Base-by-base conservation (phyloP, 2,113 vertebrate species). In the Hystrix brachyura region DNA sequence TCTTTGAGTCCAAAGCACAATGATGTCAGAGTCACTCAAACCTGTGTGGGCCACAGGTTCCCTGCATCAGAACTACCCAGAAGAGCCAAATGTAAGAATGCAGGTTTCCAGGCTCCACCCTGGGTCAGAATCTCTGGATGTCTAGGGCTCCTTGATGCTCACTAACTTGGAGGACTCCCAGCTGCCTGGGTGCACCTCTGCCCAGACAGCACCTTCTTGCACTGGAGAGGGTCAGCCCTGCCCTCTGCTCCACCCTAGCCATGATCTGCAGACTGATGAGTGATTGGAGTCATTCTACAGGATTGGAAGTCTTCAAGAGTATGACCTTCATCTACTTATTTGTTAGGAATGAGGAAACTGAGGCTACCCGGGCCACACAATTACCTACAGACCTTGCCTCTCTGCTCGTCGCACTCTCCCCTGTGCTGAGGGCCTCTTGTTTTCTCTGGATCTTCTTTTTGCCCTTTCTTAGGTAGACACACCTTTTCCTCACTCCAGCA, bases 351-450 rank as follows among this genome's bases (percentile, higher is more conserved):
- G 8, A 84, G 11, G 19, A 78, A 38, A 78, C 78, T 69, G 69
- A 89, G 64, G n/a, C 12, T 83, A 38, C 32, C 34, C 57, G n/a
- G 62, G 32, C 2, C 64, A 43, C 38, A 80, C 3, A 62, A 1
- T 51, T 2, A 32, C 5, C 17, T 17, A 18, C 1, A 3, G 1
- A 65, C 3, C n/a, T 19, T 51, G 32, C 51, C 17, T 71, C 53
- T 87, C 10, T 15, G 12, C 18, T 18, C 21, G 5, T 9, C 10
- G 3, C 4, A 51, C 5, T 53, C 62, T 29, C 43, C n/a, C 48
- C 23, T 55, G 9, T 5, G 15, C 21, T 4, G 15, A 43, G 1
- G 34, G 18, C 1, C 17, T 43, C 38, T 51, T 2, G 2, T 19
- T 43, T 51, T 46, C 43, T 69, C 48, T 13, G 38, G 4, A n/a